Evolutionary conservation across 2,888 invertebrate species (phyloP).

Genomic region (Thalpophila matura): DNA sequence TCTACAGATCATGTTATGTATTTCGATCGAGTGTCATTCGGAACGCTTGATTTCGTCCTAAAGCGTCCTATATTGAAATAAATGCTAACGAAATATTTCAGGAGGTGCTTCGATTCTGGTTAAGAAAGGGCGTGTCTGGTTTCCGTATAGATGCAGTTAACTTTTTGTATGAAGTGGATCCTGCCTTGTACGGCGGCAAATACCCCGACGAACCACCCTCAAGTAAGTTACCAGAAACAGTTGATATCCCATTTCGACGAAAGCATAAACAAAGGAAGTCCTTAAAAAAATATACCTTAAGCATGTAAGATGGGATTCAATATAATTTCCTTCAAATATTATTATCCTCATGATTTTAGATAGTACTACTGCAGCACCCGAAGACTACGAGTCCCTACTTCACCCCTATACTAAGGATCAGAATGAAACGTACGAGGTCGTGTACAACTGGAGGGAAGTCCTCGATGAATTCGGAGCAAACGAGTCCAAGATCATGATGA

Average conservation of each 20-base stretch:
- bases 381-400: conserved; percentile 87
- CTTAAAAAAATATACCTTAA: no score
- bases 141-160: conserved; percentile 95
- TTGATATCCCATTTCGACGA: no score
- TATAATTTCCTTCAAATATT: background rate
- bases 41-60: no score
- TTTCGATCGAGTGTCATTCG: no score
- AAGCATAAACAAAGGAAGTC: no score
- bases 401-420: conserved; percentile 90
- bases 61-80: no score
- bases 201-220: conserved; percentile 91
- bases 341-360: conserved; percentile 19
- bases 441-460: conserved; percentile 91
- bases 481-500: conserved; percentile 89
- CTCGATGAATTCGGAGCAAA: conserved; percentile 88
- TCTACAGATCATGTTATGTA: no score
- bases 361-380: background rate
- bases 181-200: conserved; percentile 68
- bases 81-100: conserved; percentile 67
- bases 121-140: conserved; percentile 95
- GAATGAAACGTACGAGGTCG: conserved; percentile 90
- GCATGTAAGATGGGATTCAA: no score
- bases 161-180: conserved; percentile 80
- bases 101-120: conserved; percentile 94
- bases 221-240: conserved; percentile 62